Percentiles rank a stretch among this genome's conserved stretches.
These are phyloP conservation scores for Enteromius paludinosus DNA, from an alignment of 2,797 vertebrate genomes.

Conservation along the genomic window DNA sequence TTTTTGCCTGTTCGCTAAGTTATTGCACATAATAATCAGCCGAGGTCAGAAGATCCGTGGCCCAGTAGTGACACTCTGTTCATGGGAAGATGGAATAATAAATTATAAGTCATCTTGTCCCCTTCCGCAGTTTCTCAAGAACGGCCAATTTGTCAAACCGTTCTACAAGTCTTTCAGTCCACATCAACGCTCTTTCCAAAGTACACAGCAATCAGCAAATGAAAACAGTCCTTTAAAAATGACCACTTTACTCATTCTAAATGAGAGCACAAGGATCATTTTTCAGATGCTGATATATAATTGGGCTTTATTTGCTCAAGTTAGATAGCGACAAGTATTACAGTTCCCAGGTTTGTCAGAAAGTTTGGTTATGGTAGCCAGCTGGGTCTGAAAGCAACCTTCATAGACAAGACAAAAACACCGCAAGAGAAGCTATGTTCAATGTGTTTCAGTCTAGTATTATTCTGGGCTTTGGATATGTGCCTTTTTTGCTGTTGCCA, in stretches of 20 bases:
- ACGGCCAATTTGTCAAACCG: conserved; percentile 61
- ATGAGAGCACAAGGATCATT: conserved; percentile 46
- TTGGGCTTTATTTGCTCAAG: conserved; percentile 38
- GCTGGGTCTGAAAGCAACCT: conserved; percentile 14
- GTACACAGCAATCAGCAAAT: conserved; percentile 69
- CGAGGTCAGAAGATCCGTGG: conserved; percentile 39
- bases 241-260: conserved; percentile 58
- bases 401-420: conserved; percentile 9
- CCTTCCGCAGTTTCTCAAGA: conserved; percentile 57
- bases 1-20: background rate
- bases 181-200: conserved; percentile 64
- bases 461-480: conserved; percentile 31
- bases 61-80: conserved; percentile 58
- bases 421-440: conserved; percentile 5
- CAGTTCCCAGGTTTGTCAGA: conserved; percentile 37
- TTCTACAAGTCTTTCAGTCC: conserved; percentile 55
- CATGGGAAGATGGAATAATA: conserved; percentile 53
- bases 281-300: conserved; percentile 47
- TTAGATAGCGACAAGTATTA: conserved; percentile 45
- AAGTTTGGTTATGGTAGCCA: conserved; percentile 33
- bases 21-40: conserved; percentile 12
- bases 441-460: conserved; percentile 24
- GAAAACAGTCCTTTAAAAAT: conserved; percentile 62
- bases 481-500: conserved; percentile 33
- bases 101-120: conserved; percentile 62